Conservation (phyloP, 2,113 vertebrate species). For the Pholis gunnellus region DNA sequence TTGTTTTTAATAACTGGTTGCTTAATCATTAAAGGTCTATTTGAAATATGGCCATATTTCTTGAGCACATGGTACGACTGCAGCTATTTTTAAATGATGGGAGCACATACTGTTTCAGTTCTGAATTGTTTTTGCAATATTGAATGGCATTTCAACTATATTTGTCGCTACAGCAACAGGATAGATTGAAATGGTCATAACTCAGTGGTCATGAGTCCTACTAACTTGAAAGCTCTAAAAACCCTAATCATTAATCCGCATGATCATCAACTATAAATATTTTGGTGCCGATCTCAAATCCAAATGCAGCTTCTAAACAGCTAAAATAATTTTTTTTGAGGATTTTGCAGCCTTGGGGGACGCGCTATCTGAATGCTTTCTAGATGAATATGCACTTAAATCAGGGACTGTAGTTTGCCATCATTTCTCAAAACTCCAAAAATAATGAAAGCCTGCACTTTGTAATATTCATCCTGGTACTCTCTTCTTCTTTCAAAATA, state of each 20-base stretch:
- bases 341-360: conserved; percentile 15
- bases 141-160: background rate
- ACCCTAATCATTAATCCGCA: background rate
- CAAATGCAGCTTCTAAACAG: conserved; percentile 12
- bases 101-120: background rate
- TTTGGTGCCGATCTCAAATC: background rate
- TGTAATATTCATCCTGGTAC: conserved; percentile 48
- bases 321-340: conserved; percentile 1
- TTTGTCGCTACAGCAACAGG: background rate
- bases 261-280: conserved; percentile 1
- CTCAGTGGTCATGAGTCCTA: background rate
- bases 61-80: background rate
- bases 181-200: background rate
- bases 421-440: conserved; percentile 40
- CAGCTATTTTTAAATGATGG: background rate
- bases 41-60: background rate
- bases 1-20: background rate
- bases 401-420: conserved; percentile 32
- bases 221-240: conserved; percentile 1
- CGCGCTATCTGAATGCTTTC: conserved; percentile 13
- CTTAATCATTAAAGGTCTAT: background rate
- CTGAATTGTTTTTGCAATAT: background rate
- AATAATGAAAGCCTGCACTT: conserved; percentile 54
- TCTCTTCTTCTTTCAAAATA: conserved; percentile 49
- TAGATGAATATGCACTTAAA: conserved; percentile 37